These are phyloP conservation scores for Tridacna crocea DNA, from an alignment of 2,888 invertebrate genomes.

Conservation along the genomic window DNA sequence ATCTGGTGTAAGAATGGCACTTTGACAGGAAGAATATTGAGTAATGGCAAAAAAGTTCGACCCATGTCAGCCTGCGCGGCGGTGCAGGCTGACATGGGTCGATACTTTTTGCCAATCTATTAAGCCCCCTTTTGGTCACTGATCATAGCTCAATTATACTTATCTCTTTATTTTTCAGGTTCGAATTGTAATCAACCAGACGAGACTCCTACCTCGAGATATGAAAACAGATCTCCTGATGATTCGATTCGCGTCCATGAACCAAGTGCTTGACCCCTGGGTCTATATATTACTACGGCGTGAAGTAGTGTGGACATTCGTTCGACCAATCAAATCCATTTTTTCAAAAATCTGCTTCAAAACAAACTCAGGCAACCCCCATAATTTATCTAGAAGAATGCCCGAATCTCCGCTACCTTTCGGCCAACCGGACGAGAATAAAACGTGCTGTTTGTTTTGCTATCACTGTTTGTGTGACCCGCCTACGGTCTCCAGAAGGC, in stretches of 20 bases:
- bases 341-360: conserved; percentile 28
- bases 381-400: conserved; percentile 9
- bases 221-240: conserved; percentile 73
- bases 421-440: conserved; percentile 47
- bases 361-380: neutral
- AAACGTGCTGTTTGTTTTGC: conserved; percentile 69
- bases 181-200: conserved; percentile 68
- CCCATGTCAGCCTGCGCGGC: neutral
- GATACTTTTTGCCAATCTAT: neutral
- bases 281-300: conserved; percentile 83
- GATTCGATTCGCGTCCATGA: conserved; percentile 81
- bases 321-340: conserved; percentile 57
- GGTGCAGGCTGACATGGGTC: neutral
- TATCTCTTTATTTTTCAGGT: conserved; percentile 52
- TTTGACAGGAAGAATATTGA: too few species aligned
- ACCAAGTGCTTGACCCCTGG: conserved; percentile 84
- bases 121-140: neutral
- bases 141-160: neutral
- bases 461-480: conserved; percentile 73
- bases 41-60: neutral
- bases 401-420: conserved; percentile 16
- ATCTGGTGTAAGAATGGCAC: too few species aligned
- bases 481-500: conserved; percentile 35
- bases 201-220: conserved; percentile 61
- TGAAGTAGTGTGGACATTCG: conserved; percentile 70